These are phyloP conservation scores for Lymantria dispar DNA, from an alignment of 2,888 invertebrate species.

Conservation along the genomic window DNA sequence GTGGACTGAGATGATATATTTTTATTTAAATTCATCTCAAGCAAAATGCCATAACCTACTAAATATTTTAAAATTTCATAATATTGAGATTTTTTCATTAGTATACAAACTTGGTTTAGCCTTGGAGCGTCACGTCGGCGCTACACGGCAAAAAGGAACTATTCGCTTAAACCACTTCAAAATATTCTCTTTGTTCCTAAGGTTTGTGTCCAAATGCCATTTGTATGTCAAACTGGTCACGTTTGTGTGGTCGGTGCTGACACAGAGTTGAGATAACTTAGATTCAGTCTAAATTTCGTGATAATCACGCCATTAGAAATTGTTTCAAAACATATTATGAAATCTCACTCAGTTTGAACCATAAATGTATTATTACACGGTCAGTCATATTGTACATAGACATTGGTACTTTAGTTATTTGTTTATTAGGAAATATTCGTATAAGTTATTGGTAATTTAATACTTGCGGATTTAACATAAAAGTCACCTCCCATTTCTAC, in stretches of 20 bases:
- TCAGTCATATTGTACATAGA: no score
- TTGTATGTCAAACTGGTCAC: conserved; percentile 59
- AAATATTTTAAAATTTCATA: conserved; percentile 9
- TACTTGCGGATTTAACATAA: no score
- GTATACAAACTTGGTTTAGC: conserved; percentile 38
- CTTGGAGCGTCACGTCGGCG: conserved; percentile 40
- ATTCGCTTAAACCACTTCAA: conserved; percentile 46
- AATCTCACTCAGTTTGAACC: conserved; percentile 7
- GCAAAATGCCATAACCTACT: no score
- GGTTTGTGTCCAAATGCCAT: conserved; percentile 59
- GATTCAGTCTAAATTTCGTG: conserved; percentile 33
- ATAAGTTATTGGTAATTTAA: no score
- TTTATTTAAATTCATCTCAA: no score
- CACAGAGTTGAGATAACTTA: conserved; percentile 21
- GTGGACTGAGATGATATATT: no score
- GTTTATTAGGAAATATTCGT: no score
- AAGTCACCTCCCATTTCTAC: no score
- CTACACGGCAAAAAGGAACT: conserved; percentile 42
- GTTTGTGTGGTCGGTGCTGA: conserved; percentile 29
- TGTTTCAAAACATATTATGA: conserved; percentile 8
- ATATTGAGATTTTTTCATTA: conserved; percentile 25
- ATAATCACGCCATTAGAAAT: conserved; percentile 34
- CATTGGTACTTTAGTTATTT: no score
- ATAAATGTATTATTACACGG: neutral
- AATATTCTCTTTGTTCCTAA: conserved; percentile 58